phyloP scores from a whole-genome alignment of 2,888 invertebrate species.

The Plagodis pulveraria region DNA sequence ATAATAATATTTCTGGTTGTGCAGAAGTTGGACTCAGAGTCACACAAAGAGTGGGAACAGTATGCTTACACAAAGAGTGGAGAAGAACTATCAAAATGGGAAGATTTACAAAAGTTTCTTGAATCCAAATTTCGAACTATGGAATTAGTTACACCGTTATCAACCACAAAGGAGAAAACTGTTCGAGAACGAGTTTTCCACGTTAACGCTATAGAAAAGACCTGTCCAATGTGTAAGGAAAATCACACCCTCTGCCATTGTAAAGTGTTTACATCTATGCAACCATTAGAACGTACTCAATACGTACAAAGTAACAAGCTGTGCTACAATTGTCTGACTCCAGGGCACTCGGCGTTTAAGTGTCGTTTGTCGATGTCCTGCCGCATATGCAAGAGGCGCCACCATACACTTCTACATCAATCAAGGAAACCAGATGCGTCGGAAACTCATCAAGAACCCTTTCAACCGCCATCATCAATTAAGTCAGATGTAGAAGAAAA shows the following conservation, averaged over 20 bases:
- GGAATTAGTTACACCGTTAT: constrained; percentile 27
- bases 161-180: constrained; percentile 3
- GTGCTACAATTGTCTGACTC: too few relatives aligned
- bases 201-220: constrained; percentile 11
- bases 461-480: too few relatives aligned
- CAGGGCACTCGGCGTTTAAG: too few relatives aligned
- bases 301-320: too few relatives aligned
- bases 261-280: constrained; percentile 32
- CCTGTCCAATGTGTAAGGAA: constrained; percentile 28
- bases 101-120: constrained; percentile 33
- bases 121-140: constrained; percentile 39
- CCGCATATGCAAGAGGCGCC: too few relatives aligned
- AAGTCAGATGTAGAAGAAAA: too few relatives aligned
- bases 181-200: constrained; percentile 13
- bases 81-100: constrained; percentile 30
- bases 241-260: constrained; percentile 38
- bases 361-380: too few relatives aligned
- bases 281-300: too few relatives aligned
- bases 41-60: constrained; percentile 3
- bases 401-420: too few relatives aligned
- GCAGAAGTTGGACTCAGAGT: constrained; percentile 2
- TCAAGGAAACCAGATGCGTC: too few relatives aligned
- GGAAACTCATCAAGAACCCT: constrained; percentile 21
- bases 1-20: constrained; percentile 7
- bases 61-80: constrained; percentile 1